These are phyloP conservation scores for Nemotelus nigrinus DNA, from an alignment of 2,888 invertebrate species.

Conservation along the genomic window DNA sequence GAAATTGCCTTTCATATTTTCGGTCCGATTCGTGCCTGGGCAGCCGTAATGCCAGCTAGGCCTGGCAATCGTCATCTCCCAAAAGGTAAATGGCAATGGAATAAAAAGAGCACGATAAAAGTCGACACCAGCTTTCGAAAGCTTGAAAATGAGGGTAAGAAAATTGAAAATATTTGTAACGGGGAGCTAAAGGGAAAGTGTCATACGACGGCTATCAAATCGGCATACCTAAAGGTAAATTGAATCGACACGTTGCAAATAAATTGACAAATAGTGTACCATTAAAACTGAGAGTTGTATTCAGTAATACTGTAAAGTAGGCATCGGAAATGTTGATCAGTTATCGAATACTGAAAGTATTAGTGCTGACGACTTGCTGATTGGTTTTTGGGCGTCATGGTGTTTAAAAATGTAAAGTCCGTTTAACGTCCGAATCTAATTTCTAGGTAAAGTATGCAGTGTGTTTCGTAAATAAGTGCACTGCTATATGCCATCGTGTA, in stretches of 20 bases:
- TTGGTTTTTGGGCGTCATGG: too few relatives aligned
- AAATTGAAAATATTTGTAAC: slow-evolving; percentile 19
- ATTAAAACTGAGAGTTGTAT: slow-evolving; percentile 13
- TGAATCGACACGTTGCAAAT: slow-evolving; percentile 18
- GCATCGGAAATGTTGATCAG: too few relatives aligned
- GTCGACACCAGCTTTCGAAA: too few relatives aligned
- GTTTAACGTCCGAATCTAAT: too few relatives aligned
- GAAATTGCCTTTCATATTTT: slow-evolving; percentile 34
- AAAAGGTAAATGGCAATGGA: slow-evolving; percentile 11
- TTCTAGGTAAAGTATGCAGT: too few relatives aligned
- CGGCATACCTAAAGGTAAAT: neutral
- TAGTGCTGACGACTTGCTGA: too few relatives aligned
- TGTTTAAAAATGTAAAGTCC: too few relatives aligned
- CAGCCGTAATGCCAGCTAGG: neutral
- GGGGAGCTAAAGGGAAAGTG: neutral
- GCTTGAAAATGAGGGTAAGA: neutral
- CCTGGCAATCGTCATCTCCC: slow-evolving; percentile 6
- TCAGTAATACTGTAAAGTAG: too few relatives aligned
- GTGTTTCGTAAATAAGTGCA: too few relatives aligned
- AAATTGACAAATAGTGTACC: slow-evolving; percentile 24
- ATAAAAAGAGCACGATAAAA: slow-evolving; percentile 3
- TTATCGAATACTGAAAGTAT: too few relatives aligned
- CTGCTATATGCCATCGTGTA: too few relatives aligned
- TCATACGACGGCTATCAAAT: neutral
- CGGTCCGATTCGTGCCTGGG: slow-evolving; percentile 3